Evolutionary conservation across 2,888 invertebrate species (phyloP), one percentile per base, ranked within the genome.

Genomic region (Leptinotarsa juncta): DNA sequence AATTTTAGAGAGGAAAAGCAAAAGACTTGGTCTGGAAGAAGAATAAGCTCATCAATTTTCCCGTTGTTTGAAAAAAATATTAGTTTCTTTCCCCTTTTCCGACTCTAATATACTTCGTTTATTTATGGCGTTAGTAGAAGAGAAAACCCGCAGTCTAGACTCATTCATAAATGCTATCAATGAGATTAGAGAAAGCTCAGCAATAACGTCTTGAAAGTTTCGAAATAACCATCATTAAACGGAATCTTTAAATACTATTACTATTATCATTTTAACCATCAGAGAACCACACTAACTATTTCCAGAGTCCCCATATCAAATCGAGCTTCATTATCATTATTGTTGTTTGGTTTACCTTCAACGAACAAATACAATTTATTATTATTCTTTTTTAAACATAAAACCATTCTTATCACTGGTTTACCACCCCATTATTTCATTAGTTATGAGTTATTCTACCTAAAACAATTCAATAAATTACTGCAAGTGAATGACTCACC

Each of bases 401-500:
- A 23, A 60, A 60, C 7, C 14, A 15, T 32, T 32, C 3, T 18
- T 12, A 42, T 62, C 42, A 15, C 26, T 12, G 23, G 15, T 18
- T 62, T 16, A n/a, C 2, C 42, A 62, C 42, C 62, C 7, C 42
- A 62, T 32, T n/a, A 32, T 32, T 16, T 62, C 26, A 42, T 62
- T 42, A 42, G 2, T 5, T 62, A 62, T 42, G 62, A 42, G 62
- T 62, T 62, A 62, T 42, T 62, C 4, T 18, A 42, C 26, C n/a
- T 57, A 18, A 57, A 57, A 57, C 57, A 57, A 62, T 62, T 62
- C 12, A 42, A 62, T 62, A 42, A 62, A 62, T 62, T 32, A 62
- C 62, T 62, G 62, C n/a, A 70, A 23, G 65, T 65, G 71, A 48
- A 57, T 71, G 71, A 66, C 71, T 71, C 71, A 71, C 57, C 67